Base-by-base conservation (phyloP, 2,113 vertebrate species). In the Panurus biarmicus region DNA sequence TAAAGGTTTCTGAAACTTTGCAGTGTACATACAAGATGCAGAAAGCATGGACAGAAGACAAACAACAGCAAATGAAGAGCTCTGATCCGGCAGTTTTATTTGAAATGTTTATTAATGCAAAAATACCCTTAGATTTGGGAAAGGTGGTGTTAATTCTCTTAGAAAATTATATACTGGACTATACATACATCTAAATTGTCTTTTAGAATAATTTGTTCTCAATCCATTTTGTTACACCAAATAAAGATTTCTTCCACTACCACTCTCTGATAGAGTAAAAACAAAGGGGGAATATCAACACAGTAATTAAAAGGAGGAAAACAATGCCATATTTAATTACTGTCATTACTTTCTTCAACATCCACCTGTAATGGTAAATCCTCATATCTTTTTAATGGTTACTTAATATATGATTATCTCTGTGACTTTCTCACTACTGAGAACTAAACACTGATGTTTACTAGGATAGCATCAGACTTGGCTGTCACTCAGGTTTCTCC, bases 301-400 rank as follows among this genome's bases (percentile, higher is more conserved):
- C 66, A 71, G 71, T 60, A 71, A 28, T 85, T 82, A 90, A 73
- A 75, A 31, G 13, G 23, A 19, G 23, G 31, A n/a, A 91, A 84
- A 74, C 82, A 93, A 92, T 64, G n/a, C 66, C 0, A 0, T 90
- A 93, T 95, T 95, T 96, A 94, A 93, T 96, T 94, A 94, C 79
- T 51, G 65, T 86, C 92, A 90, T 83, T 95, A 91, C 91, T 95
- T 95, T 94, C 91, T 94, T 87, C 72, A 83, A 91, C 94, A 94
- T 91, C 78, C 72, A 95, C 53, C 82, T 75, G 93, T 93, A 95
- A 95, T 25, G 48, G 72, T 84, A 94, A 95, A 94, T 93, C 93
- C 93, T 95, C 91, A 75, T 97, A 66, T 84, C 75, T 95, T 95
- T 95, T 95, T 95, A 94, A 96, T 95, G 94, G 95, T 90, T 86